phyloP scores from a whole-genome alignment of 2,113 vertebrate genomes.

The Ceratotherium simum region DNA sequence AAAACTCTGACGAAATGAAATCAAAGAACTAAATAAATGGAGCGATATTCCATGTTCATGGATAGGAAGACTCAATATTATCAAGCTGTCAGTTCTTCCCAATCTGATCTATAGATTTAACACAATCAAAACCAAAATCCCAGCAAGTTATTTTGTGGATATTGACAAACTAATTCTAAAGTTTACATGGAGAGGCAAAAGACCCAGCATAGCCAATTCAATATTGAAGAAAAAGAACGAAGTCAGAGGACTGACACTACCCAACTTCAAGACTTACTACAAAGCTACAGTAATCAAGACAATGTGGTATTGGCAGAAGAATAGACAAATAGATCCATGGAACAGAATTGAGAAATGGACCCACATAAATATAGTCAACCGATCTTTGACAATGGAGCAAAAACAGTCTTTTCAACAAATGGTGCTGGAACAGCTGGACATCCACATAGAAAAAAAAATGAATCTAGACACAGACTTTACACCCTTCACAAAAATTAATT shows the following conservation, averaged over 20 bases:
- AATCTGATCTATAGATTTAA: background rate
- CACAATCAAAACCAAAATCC: background rate
- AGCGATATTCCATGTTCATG: background rate
- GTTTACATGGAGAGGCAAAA: background rate
- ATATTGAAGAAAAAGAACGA: background rate
- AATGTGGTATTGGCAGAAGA: background rate
- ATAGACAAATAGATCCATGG: background rate
- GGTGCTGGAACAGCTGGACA: background rate
- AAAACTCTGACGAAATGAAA: background rate
- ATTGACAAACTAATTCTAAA: background rate
- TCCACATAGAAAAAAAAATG: background rate
- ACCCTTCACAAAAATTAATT: constrained; percentile 25
- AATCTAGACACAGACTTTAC: background rate
- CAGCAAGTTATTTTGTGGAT: background rate
- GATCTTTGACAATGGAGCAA: background rate
- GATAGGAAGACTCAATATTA: background rate
- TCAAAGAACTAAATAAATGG: background rate
- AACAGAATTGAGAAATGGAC: background rate
- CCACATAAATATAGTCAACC: background rate
- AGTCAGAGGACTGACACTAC: background rate
- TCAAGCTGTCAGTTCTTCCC: background rate
- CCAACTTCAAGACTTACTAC: background rate
- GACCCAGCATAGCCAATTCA: background rate
- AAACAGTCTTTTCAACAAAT: background rate
- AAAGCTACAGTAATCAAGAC: background rate